These are phyloP conservation scores for Rallus limicola DNA, from an alignment of 2,113 vertebrate genomes.

Conservation along the genomic window DNA sequence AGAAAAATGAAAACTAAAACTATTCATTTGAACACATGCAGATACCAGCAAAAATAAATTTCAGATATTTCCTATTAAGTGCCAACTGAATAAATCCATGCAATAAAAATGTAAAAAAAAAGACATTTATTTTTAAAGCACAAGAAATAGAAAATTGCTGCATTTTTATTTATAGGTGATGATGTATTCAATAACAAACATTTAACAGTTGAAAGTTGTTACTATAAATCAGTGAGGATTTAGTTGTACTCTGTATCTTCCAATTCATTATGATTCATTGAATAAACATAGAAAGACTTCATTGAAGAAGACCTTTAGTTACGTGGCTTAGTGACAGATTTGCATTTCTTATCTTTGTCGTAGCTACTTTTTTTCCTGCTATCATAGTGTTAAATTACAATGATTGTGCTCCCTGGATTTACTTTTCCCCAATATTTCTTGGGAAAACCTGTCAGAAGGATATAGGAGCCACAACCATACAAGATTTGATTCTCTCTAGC, in stretches of 20 bases:
- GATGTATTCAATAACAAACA: neutral
- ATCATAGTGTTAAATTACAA: neutral
- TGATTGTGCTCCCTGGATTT: neutral
- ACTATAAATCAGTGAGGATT: neutral
- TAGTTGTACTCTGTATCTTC: slow-evolving; percentile 8
- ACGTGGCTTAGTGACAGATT: neutral
- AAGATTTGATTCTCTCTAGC: neutral
- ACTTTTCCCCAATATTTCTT: neutral
- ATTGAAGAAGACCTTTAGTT: neutral
- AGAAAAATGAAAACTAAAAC: neutral
- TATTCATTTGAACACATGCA: neutral
- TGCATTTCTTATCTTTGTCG: neutral
- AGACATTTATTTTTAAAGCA: neutral
- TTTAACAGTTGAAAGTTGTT: neutral
- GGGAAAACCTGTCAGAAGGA: neutral
- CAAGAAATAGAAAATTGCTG: neutral
- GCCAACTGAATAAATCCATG: neutral
- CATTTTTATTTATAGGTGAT: neutral
- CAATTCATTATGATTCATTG: neutral
- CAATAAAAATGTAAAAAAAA: neutral
- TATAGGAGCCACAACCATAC: neutral
- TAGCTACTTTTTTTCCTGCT: neutral
- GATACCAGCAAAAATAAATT: slow-evolving; percentile 4
- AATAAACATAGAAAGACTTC: slow-evolving; percentile 36
- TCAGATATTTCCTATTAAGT: neutral